Conservation (phyloP, 2,888 invertebrate genomes). For the Eudasyphora cyanicolor region DNA sequence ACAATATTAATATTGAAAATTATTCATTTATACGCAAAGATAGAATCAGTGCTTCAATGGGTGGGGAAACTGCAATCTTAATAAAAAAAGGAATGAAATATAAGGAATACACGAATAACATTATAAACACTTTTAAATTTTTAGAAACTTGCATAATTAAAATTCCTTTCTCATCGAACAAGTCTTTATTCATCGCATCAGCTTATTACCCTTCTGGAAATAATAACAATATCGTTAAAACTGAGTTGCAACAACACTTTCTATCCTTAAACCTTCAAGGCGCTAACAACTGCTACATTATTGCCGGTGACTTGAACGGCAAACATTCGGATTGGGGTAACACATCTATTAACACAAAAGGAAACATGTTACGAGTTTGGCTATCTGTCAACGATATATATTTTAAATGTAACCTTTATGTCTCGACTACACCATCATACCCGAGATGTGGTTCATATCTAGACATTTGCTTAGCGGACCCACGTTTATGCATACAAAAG, state of each 20-base stretch:
- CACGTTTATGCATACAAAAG: no score
- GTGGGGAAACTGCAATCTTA: not conserved
- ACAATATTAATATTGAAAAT: not conserved
- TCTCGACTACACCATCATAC: constrained; percentile 38
- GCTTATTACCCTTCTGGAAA: constrained; percentile 13
- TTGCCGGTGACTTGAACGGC: not conserved
- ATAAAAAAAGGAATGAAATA: constrained; percentile 2
- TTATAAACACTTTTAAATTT: no score
- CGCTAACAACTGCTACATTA: not conserved
- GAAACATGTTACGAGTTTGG: constrained; percentile 17
- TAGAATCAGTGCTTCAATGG: not conserved
- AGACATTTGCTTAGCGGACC: constrained; percentile 46
- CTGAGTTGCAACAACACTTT: constrained; percentile 2
- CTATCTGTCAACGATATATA: constrained; percentile 28
- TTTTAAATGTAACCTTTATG: constrained; percentile 44
- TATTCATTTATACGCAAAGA: not conserved
- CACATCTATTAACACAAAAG: no score
- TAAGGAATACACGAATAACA: not conserved
- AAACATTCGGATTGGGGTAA: no score
- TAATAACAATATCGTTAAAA: not conserved
- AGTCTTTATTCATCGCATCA: not conserved
- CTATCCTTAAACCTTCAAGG: not conserved
- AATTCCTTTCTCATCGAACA: not conserved
- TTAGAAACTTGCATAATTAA: not conserved
- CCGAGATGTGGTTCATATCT: constrained; percentile 40